Percentiles rank a stretch among this genome's conserved stretches.
Conservation (phyloP, 2,888 invertebrate genomes). For the Phortica magna region DNA sequence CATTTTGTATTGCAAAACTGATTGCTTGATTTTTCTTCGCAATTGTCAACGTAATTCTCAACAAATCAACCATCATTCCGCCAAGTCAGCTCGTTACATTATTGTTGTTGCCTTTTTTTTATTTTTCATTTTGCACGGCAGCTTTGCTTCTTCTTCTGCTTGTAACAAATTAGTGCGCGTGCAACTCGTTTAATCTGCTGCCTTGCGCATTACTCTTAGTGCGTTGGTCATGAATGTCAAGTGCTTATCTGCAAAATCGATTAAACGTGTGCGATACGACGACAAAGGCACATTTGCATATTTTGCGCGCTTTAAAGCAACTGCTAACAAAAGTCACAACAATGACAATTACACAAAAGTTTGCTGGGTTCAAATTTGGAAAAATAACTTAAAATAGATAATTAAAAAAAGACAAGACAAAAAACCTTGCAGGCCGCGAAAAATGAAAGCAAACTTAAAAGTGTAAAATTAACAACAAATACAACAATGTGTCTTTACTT, state of each 20-base stretch:
- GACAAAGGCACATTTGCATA: background rate
- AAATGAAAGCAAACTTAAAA: too few relatives aligned
- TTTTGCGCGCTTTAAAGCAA: background rate
- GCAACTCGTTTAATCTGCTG: background rate
- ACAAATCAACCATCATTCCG: background rate
- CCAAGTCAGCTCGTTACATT: background rate
- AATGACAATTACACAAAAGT: background rate
- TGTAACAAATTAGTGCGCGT: conserved; percentile 15
- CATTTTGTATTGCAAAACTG: conserved; percentile 27
- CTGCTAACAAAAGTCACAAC: background rate
- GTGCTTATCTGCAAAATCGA: conserved; percentile 21
- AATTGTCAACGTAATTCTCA: background rate
- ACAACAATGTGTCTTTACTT: too few relatives aligned
- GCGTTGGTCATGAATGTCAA: conserved; percentile 12
- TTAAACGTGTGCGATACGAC: background rate
- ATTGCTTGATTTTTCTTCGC: conserved; percentile 23
- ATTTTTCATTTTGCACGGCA: background rate
- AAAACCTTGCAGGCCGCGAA: too few relatives aligned
- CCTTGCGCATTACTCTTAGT: background rate
- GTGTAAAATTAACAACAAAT: too few relatives aligned
- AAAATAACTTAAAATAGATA: too few relatives aligned
- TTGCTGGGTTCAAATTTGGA: too few relatives aligned
- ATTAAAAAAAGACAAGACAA: too few relatives aligned
- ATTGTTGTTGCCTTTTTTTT: background rate
- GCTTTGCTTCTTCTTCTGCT: background rate